These are phyloP conservation scores for Hyaena hyaena DNA, from an alignment of 2,113 vertebrate genomes.

Conservation along the genomic window DNA sequence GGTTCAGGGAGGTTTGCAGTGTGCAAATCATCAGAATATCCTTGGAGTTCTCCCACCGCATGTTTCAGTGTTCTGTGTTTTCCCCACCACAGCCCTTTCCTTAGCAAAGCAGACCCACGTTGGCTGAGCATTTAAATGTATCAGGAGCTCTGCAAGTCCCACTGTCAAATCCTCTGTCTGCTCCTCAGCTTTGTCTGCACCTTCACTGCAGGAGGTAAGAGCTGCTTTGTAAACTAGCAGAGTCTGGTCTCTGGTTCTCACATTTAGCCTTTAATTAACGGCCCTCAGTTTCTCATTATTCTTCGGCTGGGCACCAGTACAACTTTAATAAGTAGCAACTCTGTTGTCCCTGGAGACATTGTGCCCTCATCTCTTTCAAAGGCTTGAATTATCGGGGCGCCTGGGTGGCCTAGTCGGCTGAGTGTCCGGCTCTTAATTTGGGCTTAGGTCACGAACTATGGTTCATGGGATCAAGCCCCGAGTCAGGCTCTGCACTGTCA, in stretches of 20 bases:
- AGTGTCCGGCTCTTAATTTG: too few relatives aligned
- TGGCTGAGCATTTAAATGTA: background rate
- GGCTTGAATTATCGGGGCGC: background rate
- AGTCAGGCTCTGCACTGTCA: too few relatives aligned
- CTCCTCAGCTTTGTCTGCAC: background rate
- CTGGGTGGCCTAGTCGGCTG: too few relatives aligned
- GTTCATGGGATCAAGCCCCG: too few relatives aligned
- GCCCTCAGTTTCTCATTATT: background rate
- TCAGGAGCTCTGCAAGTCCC: background rate
- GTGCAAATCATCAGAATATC: background rate
- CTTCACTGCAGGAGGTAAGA: background rate
- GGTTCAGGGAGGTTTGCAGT: background rate
- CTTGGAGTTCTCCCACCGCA: background rate
- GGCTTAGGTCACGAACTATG: too few relatives aligned
- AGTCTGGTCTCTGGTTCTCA: background rate
- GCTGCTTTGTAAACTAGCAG: background rate
- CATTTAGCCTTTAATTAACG: background rate
- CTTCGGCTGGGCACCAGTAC: background rate
- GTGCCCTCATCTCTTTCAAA: background rate
- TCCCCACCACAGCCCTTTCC: background rate
- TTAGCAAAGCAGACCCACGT: background rate
- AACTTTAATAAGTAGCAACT: background rate
- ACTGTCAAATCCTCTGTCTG: background rate
- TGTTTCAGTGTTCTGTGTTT: background rate
- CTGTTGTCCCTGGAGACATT: background rate